phyloP scores from a whole-genome alignment of 2,113 vertebrate species.

The Accipiter cooperii region DNA sequence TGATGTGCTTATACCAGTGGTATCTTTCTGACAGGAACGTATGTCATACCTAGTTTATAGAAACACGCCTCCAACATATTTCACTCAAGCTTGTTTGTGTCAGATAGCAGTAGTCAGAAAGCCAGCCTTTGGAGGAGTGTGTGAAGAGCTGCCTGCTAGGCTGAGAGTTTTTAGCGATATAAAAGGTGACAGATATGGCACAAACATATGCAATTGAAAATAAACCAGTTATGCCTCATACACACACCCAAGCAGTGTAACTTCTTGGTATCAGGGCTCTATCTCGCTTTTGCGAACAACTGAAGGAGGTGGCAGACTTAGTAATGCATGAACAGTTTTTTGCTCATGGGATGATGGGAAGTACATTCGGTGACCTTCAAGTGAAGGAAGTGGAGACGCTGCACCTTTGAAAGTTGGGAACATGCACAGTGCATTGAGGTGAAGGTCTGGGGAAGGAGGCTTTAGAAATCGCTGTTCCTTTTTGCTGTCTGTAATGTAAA shows the following conservation, averaged over 20 bases:
- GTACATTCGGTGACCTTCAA: not conserved
- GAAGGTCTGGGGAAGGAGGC: not conserved
- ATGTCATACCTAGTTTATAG: not conserved
- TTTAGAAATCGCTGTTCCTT: not conserved
- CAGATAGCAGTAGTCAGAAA: not conserved
- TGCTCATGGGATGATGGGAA: not conserved
- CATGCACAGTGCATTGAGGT: not conserved
- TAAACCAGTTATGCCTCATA: not conserved
- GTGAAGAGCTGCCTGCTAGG: not conserved
- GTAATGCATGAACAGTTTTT: not conserved
- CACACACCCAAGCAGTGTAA: not conserved
- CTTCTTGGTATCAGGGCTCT: not conserved
- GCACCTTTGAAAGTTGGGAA: not conserved
- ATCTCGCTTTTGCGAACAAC: not conserved
- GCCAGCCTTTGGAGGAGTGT: not conserved
- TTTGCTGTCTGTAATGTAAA: not conserved
- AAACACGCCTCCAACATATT: not conserved
- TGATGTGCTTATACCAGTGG: not conserved
- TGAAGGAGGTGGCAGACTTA: not conserved
- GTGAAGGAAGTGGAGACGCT: not conserved
- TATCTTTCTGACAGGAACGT: not conserved
- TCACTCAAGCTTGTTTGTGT: not conserved
- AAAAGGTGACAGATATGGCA: not conserved
- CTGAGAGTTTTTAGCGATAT: not conserved
- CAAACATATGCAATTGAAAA: not conserved